Evolutionary conservation across 2,113 vertebrate genomes (phyloP).

Genomic region (Cebidichthys violaceus): DNA sequence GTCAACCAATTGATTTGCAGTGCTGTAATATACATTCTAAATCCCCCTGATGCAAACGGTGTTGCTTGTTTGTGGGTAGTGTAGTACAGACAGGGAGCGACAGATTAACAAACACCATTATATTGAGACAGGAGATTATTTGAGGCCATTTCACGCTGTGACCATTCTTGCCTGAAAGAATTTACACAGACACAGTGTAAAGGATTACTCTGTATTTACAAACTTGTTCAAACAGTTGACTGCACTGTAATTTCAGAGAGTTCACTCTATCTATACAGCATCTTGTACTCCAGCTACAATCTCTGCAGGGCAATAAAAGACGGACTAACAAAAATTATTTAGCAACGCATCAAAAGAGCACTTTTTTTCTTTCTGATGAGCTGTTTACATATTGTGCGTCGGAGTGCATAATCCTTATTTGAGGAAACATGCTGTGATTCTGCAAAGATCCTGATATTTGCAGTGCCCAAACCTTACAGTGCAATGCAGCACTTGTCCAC

Average conservation of each 20-base stretch:
- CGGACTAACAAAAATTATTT: constrained; percentile 3
- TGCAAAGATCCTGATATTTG: constrained; percentile 47
- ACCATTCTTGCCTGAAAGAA: constrained; percentile 54
- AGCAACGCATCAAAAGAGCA: neutral
- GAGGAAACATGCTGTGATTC: constrained; percentile 43
- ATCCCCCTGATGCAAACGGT: constrained; percentile 27
- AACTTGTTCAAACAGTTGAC: constrained; percentile 48
- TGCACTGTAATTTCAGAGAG: constrained; percentile 52
- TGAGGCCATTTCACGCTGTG: constrained; percentile 49
- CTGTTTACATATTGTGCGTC: constrained; percentile 33
- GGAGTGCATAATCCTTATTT: constrained; percentile 43
- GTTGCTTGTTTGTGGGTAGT: constrained; percentile 42
- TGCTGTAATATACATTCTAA: constrained; percentile 37
- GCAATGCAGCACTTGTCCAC: constrained; percentile 33
- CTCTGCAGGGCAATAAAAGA: constrained; percentile 35
- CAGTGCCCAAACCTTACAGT: constrained; percentile 6
- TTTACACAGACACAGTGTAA: constrained; percentile 46
- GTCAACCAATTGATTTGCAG: constrained; percentile 49
- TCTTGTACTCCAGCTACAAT: constrained; percentile 34
- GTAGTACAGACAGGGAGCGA: constrained; percentile 21
- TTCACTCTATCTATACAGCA: constrained; percentile 41
- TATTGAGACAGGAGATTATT: constrained; percentile 57
- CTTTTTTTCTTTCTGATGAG: constrained; percentile 8
- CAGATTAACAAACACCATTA: constrained; percentile 49
- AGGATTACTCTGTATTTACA: constrained; percentile 52